Conservation (phyloP, 2,888 invertebrate species). For the Phlogophora meticulosa region DNA sequence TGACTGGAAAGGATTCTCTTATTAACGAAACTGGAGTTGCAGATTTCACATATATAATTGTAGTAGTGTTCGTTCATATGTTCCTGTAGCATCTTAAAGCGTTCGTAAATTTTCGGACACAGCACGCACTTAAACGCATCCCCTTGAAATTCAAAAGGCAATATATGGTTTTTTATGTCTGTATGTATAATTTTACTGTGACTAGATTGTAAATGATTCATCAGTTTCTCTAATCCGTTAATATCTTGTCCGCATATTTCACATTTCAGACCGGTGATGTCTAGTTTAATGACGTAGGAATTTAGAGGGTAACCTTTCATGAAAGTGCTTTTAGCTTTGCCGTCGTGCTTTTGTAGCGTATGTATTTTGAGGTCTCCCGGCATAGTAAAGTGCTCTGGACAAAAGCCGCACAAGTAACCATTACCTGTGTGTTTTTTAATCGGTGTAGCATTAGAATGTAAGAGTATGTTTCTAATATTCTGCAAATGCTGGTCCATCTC, state of each 20-base stretch:
- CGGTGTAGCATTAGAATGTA: slow-evolving; percentile 79
- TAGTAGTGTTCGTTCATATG: slow-evolving; percentile 63
- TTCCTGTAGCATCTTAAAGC: slow-evolving; percentile 56
- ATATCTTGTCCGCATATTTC: slow-evolving; percentile 43
- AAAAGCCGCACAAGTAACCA: slow-evolving; percentile 78
- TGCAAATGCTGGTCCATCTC: slow-evolving; percentile 57
- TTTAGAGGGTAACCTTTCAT: slow-evolving; percentile 67
- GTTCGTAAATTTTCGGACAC: slow-evolving; percentile 45
- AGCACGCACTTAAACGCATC: slow-evolving; percentile 45
- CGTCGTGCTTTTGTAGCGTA: slow-evolving; percentile 69
- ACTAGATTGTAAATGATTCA: slow-evolving; percentile 39
- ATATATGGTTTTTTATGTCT: slow-evolving; percentile 59
- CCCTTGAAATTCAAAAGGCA: slow-evolving; percentile 59
- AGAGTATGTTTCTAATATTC: slow-evolving; percentile 75
- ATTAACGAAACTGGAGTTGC: slow-evolving; percentile 82
- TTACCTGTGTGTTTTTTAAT: slow-evolving; percentile 71
- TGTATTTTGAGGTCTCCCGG: slow-evolving; percentile 77
- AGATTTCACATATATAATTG: slow-evolving; percentile 56
- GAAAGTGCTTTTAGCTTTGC: slow-evolving; percentile 64
- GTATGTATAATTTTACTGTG: slow-evolving; percentile 47
- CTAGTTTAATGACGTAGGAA: slow-evolving; percentile 56
- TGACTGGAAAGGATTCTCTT: slow-evolving; percentile 47
- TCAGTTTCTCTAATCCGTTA: slow-evolving; percentile 39
- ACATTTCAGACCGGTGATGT: slow-evolving; percentile 56
- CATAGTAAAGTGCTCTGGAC: slow-evolving; percentile 65